These are phyloP conservation scores for Aphelinus atriplicis DNA, from an alignment of 1,140 invertebrate species.

Conservation along the genomic window DNA sequence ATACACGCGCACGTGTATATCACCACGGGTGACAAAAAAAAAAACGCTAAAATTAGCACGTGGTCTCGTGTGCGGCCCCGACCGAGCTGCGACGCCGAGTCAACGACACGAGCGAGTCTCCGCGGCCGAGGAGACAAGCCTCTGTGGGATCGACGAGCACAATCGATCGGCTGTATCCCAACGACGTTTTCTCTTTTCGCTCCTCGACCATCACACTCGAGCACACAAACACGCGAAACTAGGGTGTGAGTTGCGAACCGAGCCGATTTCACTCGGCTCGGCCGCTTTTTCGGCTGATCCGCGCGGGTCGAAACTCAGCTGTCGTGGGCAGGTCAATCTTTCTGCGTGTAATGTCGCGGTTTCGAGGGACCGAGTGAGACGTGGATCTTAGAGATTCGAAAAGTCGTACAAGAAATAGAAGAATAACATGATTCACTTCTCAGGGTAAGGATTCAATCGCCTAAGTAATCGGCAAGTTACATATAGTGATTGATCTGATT, in stretches of 20 bases:
- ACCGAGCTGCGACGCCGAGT: neutral
- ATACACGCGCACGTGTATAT: too few relatives aligned
- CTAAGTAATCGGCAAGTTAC: too few relatives aligned
- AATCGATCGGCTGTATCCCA: conserved; percentile 29
- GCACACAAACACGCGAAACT: neutral
- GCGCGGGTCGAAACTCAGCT: too few relatives aligned
- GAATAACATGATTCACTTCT: too few relatives aligned
- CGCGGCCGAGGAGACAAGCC: conserved; percentile 6
- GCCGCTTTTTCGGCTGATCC: too few relatives aligned
- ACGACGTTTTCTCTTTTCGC: conserved; percentile 20
- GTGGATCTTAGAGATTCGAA: too few relatives aligned
- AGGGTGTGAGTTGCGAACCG: conserved; percentile 2
- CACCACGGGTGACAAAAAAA: neutral
- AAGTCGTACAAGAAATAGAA: too few relatives aligned
- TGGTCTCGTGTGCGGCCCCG: neutral
- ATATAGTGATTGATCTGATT: too few relatives aligned
- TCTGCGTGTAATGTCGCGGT: too few relatives aligned
- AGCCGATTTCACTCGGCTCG: conserved; percentile 20
- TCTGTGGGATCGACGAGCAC: conserved; percentile 14
- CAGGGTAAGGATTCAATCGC: too few relatives aligned
- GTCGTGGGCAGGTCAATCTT: too few relatives aligned
- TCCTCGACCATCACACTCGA: neutral
- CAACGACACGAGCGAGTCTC: neutral
- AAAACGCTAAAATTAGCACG: conserved; percentile 9
- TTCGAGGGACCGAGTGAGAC: too few relatives aligned